These are phyloP conservation scores for Calidris pugnax DNA, from an alignment of 2,113 vertebrate species.

Conservation along the genomic window DNA sequence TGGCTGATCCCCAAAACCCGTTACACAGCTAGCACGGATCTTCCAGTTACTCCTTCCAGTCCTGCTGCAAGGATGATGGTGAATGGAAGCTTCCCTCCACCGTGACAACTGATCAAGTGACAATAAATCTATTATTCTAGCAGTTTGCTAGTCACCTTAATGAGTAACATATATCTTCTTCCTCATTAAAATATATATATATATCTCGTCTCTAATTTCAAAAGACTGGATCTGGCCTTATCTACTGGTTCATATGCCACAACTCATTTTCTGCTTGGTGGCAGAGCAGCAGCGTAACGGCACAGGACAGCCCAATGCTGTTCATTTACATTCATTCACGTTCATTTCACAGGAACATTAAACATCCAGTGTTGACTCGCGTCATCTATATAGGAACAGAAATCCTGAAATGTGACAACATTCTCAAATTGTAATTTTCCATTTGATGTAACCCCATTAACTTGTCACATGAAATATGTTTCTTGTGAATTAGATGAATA, in stretches of 20 bases:
- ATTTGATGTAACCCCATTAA: not conserved
- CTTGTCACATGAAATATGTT: not conserved
- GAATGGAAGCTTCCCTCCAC: not conserved
- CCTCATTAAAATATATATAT: not conserved
- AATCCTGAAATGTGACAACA: not conserved
- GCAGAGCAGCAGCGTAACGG: not conserved
- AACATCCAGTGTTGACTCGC: not conserved
- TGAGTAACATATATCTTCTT: not conserved
- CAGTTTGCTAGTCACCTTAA: not conserved
- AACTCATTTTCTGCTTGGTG: not conserved
- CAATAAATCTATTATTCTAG: not conserved
- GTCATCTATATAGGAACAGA: not conserved
- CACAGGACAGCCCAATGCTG: not conserved
- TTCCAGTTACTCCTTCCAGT: not conserved
- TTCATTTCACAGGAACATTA: not conserved
- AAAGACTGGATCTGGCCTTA: not conserved
- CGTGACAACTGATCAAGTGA: not conserved
- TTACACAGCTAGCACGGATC: accelerated
- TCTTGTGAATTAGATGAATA: not conserved
- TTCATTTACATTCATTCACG: not conserved
- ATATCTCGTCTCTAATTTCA: not conserved
- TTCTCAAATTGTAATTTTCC: not conserved
- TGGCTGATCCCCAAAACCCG: not conserved
- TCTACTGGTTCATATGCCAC: not conserved
- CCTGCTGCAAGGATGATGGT: not conserved